Evolutionary conservation across 2,797 vertebrate species (phyloP), one percentile per base, ranked within the genome.

Genomic region (Taeniopygia guttata): DNA sequence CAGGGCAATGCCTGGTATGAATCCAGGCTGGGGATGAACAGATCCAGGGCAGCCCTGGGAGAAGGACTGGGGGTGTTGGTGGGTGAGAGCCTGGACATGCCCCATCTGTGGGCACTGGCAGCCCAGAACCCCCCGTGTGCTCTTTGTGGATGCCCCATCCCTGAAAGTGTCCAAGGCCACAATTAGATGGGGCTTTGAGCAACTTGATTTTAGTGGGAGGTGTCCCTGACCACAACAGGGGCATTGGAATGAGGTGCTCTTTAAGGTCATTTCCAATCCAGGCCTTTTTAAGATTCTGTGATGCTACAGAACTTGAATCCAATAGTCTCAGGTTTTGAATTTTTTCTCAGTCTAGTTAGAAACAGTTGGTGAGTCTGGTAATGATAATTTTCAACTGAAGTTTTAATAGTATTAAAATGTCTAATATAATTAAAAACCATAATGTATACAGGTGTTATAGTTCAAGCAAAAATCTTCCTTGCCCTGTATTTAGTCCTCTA

Each of bases 51-150:
- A 77, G 16, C 29, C 25, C 73, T 48, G 54, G 32, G 13, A 48
- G 46, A 30, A 60, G 34, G 30, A 23, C 2, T 3, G 52, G 46
- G 29, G 29, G 3, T 42, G 27, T 32, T 42, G 62, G 21, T 59
- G 32, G 32, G 10, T 38, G 72, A 45, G 45, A 45, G 38, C n/a
- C 45, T 67, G 62, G 54, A 5, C 18, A 4, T 23, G 62, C 2
- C 46, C 52, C 1, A 0, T 17, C 26, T 1, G 0, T 30, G 56
- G 8, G 16, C 1, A 0, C 17, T 54, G 22, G n/a, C 10, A 75
- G 72, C 19, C 40, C 54, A 48, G 54, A 60, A 40, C 8, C 16
- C 12, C 10, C 34, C 0, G 0, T 22, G 54, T 19, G 40, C 54
- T 60, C 21, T 13, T 4, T 55, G 62, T 19, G 26, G 69, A 5